These are phyloP conservation scores for Galbula dea DNA, from an alignment of 2,113 vertebrate genomes.

Conservation along the genomic window DNA sequence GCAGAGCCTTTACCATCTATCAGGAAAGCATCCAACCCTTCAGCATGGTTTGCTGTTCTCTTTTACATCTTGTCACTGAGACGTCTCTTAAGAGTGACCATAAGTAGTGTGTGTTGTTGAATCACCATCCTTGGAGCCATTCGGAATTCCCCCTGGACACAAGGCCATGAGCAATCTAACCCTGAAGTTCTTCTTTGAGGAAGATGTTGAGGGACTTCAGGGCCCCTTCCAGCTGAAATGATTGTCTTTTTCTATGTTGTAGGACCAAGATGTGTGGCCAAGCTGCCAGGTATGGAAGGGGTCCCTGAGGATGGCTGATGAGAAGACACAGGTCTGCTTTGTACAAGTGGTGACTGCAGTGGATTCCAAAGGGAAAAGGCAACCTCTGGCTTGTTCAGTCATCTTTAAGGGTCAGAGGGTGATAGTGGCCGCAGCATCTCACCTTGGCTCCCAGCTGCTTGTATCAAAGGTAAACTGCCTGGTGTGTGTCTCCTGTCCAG, in stretches of 20 bases:
- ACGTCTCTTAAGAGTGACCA: not conserved
- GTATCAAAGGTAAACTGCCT: conserved; percentile 9
- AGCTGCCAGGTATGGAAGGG: not conserved
- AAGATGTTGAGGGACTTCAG: not conserved
- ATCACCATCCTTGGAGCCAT: not conserved
- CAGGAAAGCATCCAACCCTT: not conserved
- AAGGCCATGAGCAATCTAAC: not conserved
- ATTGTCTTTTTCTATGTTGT: not conserved
- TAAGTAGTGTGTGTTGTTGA: not conserved
- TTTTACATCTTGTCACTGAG: not conserved
- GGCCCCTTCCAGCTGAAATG: not conserved
- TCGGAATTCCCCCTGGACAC: not conserved
- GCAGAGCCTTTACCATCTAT: not conserved
- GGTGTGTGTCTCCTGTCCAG: not conserved
- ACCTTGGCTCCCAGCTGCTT: conserved; percentile 9
- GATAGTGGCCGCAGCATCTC: not conserved
- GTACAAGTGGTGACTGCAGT: not conserved
- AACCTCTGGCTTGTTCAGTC: not conserved
- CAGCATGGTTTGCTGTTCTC: not conserved
- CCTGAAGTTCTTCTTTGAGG: not conserved
- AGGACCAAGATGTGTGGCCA: fast-evolving
- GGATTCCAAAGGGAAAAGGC: not conserved
- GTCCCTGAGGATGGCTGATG: not conserved
- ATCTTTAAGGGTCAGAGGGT: not conserved
- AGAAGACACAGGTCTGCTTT: not conserved